A percentile compares a stretch with the other conserved stretches of the same genome.
These are phyloP conservation scores for Orchesella cincta DNA, from an alignment of 1,140 invertebrate genomes.

Conservation along the genomic window DNA sequence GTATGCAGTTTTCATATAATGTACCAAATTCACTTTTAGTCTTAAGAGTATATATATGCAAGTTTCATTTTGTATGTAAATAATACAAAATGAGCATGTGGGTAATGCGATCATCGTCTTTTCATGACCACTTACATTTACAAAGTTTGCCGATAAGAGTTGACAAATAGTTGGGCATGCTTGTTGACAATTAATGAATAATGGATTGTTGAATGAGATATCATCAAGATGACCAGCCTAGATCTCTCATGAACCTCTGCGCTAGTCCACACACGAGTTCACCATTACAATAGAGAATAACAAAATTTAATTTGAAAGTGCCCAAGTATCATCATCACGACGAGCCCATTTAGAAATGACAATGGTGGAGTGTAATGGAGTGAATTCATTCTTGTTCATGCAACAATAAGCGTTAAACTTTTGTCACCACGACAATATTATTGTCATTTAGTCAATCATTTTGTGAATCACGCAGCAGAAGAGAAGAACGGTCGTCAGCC, in stretches of 20 bases:
- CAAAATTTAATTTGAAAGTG: slow-evolving; percentile 16
- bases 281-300: slow-evolving; percentile 2
- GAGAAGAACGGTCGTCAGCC: no score
- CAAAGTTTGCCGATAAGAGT: no score
- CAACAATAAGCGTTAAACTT: not conserved
- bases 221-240: not conserved
- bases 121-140: no score
- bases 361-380: no score
- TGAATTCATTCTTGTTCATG: not conserved
- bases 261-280: not conserved
- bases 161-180: slow-evolving; percentile 19
- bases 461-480: not conserved
- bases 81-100: no score
- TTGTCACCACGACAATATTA: not conserved
- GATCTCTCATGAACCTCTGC: not conserved
- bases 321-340: not conserved
- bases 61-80: no score
- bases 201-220: slow-evolving; percentile 1
- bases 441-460: not conserved
- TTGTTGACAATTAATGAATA: slow-evolving; percentile 17
- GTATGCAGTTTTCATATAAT: no score
- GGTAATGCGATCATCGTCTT: no score
- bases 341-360: not conserved
- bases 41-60: no score
- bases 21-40: no score